Base-by-base conservation (phyloP, 2,888 invertebrate species). In the Sinopyrophorus schimmeli region DNA sequence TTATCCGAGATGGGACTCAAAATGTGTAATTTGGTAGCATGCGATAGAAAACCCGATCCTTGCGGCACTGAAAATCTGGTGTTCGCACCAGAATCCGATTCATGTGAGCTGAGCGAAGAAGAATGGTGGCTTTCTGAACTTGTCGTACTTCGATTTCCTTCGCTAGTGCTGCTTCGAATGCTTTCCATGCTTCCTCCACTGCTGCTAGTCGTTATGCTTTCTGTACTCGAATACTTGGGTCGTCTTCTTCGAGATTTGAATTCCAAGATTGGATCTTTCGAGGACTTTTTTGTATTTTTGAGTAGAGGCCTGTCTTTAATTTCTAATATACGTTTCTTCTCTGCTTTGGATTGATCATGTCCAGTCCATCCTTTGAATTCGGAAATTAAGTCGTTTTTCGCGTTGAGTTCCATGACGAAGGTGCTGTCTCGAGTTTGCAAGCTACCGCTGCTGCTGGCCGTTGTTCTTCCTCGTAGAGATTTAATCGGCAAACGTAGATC, bases 111-210 rank as follows among this genome's bases (percentile, higher is more conserved):
- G 41, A 91, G 76, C 39, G 90, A 89, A 30, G 87, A 87, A 53
- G 90, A 90, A 69, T 87, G 87, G 35, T 87, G 80, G 69, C 89
- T 89, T 67, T 89, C 90, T 37, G 88, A 89, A 73, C 89, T 90
- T 66, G 87, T 87, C 44, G 88, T 89, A 67, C 90, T 91, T 61
- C 89, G 78, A 66, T 89, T 90, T 17, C 89, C 90, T 72, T 91
- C 91, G 70, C 91, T 92, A 46, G 89, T 90, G 70, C 89, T 89
- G 73, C 90, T 90, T 54, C 89, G 81, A 54, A 92, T 75, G 42
- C 91, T 91, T 68, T 92, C 92, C 85, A 92, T 86, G 71, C 91
- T 91, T 27, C 89, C 89, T 37, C 88, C 89, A 67, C 89, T 89
- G 73, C 89, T 89, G 66, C 89, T 90, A 4, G 89, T 89, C 18